Evolutionary conservation across 2,113 vertebrate genomes (phyloP).

Genomic region (Peromyscus polionotus): DNA sequence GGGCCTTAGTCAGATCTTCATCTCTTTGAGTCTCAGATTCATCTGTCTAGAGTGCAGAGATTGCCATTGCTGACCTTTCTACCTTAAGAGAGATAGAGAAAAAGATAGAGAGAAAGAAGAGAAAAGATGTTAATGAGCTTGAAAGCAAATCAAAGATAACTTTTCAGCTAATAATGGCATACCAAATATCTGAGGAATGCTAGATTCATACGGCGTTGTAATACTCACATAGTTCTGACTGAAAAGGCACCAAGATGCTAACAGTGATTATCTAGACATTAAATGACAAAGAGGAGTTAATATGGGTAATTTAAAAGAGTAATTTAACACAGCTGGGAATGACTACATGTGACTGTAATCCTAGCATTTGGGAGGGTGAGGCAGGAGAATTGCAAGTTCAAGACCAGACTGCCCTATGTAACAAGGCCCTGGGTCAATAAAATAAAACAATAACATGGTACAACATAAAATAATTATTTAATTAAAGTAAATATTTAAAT

Average conservation of each 20-base stretch:
- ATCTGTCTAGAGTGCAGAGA: neutral
- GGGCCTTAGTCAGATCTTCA: neutral
- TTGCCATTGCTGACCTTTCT: neutral
- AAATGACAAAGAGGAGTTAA: neutral
- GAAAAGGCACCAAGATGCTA: neutral
- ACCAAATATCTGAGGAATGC: neutral
- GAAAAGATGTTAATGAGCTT: neutral
- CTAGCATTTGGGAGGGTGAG: neutral
- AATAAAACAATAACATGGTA: neutral
- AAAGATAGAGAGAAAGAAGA: neutral
- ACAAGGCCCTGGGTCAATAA: neutral
- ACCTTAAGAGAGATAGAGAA: neutral
- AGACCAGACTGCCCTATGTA: neutral
- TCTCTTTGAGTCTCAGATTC: neutral
- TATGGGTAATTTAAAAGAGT: neutral
- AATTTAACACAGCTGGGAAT: neutral
- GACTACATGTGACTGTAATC: neutral
- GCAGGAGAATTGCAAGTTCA: neutral
- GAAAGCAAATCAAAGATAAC: constrained; percentile 3
- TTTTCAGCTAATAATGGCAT: neutral
- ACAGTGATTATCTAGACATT: neutral
- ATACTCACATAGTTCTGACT: neutral
- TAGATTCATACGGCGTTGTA: no score
- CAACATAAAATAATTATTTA: neutral
- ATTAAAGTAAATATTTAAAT: constrained; percentile 37